Base-by-base conservation (phyloP, 2,113 vertebrate genomes). In the Larimichthys polyactis region DNA sequence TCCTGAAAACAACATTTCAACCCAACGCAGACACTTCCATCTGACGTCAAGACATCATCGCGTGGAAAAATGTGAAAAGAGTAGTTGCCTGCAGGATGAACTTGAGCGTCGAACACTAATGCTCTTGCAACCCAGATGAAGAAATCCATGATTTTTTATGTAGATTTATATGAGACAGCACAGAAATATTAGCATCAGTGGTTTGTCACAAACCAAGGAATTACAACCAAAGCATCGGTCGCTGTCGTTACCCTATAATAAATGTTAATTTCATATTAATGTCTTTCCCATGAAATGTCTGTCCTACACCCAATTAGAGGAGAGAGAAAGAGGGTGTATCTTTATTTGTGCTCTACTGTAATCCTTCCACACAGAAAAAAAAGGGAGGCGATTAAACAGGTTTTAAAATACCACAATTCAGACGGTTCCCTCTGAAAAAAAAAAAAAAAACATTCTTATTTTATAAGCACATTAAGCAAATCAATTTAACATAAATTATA, bases 401-500 rank as follows among this genome's bases (percentile, higher is more conserved):
- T 96, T 96, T 96, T 95, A 94, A 95, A 95, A 95, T 93, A 93
- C 88, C 91, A 87, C 94, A 94, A 95, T 95, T 94, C 92, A 92
- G 82, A 89, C 91, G 82, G 86, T 87, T 93, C 89, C 82, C 88
- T 68, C 75, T 32, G 86, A 91, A 90, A 87, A 90, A 88, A 82
- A 89, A 90, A 90, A 93, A 90, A 93, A 87, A 85, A 87, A 89
- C 83, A 91, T 87, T 93, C 89, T 90, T 92, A 94, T 95, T 95
- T 95, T 92, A 93, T 94, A 95, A 96, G 94, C 94, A 95, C 93
- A 94, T 96, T 95, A 95, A 88, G 93, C 93, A 95, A 96, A 95
- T 96, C 95, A 95, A 95, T 95, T 95, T 96, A 94, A 94, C 95
- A 95, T 96, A 96, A 96, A 95, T 96, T 95, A 95, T 92, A 95